Conservation (phyloP, 2,797 vertebrate species). For the Chiropotes sagulatus region DNA sequence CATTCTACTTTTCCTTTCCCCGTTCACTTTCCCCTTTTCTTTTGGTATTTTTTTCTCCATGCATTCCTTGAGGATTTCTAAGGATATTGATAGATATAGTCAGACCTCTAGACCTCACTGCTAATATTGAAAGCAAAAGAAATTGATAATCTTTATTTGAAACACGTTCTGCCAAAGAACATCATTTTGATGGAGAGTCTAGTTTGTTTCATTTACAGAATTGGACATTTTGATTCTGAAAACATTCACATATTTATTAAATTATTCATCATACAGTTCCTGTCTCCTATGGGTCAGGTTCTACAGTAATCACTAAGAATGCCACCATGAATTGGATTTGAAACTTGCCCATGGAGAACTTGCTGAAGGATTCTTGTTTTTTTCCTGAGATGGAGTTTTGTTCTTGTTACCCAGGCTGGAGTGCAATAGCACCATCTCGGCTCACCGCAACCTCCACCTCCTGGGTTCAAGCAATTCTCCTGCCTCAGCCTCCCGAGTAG, state of each 20-base stretch:
- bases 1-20: not conserved
- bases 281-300: not conserved
- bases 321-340: not conserved
- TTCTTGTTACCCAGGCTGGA: too few relatives aligned
- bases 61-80: not conserved
- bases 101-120: not conserved
- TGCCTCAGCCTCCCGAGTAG: too few relatives aligned
- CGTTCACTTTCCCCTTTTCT: not conserved
- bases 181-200: not conserved
- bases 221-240: not conserved
- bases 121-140: not conserved
- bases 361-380: not conserved
- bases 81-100: not conserved
- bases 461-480: too few relatives aligned
- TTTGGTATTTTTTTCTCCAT: not conserved
- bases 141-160: not conserved
- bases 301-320: not conserved
- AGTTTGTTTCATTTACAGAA: not conserved
- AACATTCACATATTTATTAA: not conserved
- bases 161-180: not conserved
- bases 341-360: not conserved
- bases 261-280: not conserved
- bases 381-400: too few relatives aligned
- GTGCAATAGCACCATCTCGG: too few relatives aligned
- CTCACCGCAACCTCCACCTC: too few relatives aligned